Base-by-base conservation (phyloP, 92 coral and sea anemone genomes). In the Hydrozoanthus gracilis region DNA sequence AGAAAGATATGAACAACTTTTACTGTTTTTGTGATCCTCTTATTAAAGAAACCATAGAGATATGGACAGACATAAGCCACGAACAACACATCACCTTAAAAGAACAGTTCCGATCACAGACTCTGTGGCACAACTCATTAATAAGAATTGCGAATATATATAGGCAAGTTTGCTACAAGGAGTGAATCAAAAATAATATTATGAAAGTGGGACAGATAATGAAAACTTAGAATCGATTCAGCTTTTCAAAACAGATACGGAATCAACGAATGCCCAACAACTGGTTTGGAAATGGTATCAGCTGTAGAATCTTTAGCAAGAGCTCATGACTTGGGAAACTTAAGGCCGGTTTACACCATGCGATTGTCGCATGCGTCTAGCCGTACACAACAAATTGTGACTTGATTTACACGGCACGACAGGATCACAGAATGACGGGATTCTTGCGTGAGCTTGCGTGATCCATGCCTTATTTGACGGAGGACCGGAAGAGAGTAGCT, bases 161-260 rank as follows among this genome's bases (percentile, higher is more conserved):
- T 0, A 67, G 35, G 35, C 72, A 0, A 8, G 35, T 67, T 67
- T 67, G 60, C 35, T 67, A 67, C 27, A 67, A 44, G 58, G 71
- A 80, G n/a, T 80, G 85, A 73, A 46, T 62, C 3, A 52, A 58
- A 7, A 80, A 61, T 50, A 67, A 55, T 47, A 61, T 80, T 17
- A 80, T 46, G 58, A 82, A 82, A 82, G 86, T 67, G 47, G 68
- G 64, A 82, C 60, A 82, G 47, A 66, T 67, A 67, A 67, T 67
- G 72, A 44, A 67, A 17, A 18, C 72, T 18, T 10, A 17, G 11
- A 67, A 67, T 27, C 46, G 72, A 67, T 27, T 67, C 72, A 5
- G 46, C 18, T 18, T 67, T 17, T 67, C 72, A 67, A 67, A 18
- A 67, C 10, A 67, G 6, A 18, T 67, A 67, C 11, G 46, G 35